Percentiles rank a stretch among this genome's conserved stretches.
phyloP scores from a whole-genome alignment of 2,797 vertebrate species.

The Falco rusticolus region DNA sequence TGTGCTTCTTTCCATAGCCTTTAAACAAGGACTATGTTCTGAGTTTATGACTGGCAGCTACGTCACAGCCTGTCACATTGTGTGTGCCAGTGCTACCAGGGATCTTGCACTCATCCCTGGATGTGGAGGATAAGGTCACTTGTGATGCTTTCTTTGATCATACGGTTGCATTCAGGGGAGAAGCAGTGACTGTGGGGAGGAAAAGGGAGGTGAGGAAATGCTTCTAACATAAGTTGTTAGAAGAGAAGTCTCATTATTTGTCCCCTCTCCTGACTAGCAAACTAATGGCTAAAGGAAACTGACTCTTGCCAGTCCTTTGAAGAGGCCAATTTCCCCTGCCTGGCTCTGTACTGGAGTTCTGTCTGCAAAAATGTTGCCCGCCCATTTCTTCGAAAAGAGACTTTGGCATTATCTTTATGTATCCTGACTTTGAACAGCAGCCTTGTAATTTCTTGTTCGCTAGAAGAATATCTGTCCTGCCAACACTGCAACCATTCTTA shows the following conservation, averaged over 20 bases:
- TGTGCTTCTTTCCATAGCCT: neutral
- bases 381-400: neutral
- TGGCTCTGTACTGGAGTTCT: neutral
- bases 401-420: neutral
- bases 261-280: neutral
- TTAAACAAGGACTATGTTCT: neutral
- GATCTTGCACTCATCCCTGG: neutral
- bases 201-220: neutral
- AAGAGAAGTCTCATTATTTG: neutral
- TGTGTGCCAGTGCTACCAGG: neutral
- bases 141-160: neutral
- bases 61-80: neutral
- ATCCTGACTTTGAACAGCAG: neutral
- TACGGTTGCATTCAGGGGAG: neutral
- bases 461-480: neutral
- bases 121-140: neutral
- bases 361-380: neutral
- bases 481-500: neutral
- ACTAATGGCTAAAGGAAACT: neutral
- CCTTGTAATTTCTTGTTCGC: neutral
- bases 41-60: neutral
- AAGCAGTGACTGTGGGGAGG: neutral
- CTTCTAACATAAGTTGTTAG: accelerated
- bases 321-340: neutral
- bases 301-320: neutral